These are phyloP conservation scores for Drosophila asahinai DNA, from an alignment of 1,140 invertebrate genomes.

Conservation along the genomic window DNA sequence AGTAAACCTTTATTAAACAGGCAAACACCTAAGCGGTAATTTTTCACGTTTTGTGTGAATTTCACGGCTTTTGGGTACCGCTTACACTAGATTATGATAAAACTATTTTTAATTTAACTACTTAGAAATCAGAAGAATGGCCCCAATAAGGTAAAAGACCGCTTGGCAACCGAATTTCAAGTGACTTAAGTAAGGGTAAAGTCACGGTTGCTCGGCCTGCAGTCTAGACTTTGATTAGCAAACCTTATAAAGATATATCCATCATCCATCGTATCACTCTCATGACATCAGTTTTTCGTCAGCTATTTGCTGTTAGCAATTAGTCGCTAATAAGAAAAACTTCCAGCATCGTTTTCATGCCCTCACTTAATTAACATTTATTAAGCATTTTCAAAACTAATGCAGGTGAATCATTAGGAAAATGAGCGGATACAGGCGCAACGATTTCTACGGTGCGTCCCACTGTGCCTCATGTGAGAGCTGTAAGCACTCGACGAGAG, in stretches of 20 bases:
- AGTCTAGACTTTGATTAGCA: conserved; percentile 74
- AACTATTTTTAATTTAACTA: neutral
- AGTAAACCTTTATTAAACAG: conserved; percentile 26
- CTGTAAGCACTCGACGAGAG: conserved; percentile 19
- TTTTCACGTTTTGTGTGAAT: neutral
- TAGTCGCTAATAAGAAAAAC: conserved; percentile 69
- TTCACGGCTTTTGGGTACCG: neutral
- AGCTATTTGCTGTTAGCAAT: conserved; percentile 57
- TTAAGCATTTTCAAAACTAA: conserved; percentile 37
- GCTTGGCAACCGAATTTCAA: conserved; percentile 52
- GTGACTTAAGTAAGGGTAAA: conserved; percentile 28
- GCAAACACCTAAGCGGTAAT: neutral
- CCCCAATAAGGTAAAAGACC: neutral
- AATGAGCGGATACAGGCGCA: conserved; percentile 5
- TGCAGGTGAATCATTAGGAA: conserved; percentile 55
- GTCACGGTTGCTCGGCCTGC: conserved; percentile 19
- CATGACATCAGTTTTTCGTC: conserved; percentile 36
- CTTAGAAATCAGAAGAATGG: neutral
- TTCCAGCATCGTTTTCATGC: conserved; percentile 67
- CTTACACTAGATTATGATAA: neutral
- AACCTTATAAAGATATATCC: conserved; percentile 40
- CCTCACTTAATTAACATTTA: conserved; percentile 55
- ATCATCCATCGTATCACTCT: conserved; percentile 27
- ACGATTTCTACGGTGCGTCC: conserved; percentile 1
- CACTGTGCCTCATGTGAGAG: conserved; percentile 57